These are phyloP conservation scores for Lepidochitona cinerea DNA, from an alignment of 2,888 invertebrate species.

Conservation along the genomic window DNA sequence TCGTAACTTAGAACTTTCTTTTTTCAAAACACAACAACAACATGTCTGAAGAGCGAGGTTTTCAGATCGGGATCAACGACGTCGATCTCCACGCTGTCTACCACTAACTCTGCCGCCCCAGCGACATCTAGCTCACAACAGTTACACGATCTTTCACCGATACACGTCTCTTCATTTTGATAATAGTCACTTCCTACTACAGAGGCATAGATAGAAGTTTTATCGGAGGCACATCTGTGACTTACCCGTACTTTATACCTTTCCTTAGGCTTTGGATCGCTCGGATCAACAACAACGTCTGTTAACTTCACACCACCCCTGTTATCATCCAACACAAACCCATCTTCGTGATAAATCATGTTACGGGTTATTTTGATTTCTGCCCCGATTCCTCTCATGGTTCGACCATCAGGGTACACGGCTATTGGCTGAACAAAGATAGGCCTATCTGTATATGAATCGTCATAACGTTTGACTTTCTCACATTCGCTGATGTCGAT, in stretches of 20 bases:
- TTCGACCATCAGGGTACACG: not conserved
- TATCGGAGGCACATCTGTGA: not conserved
- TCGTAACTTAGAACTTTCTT: no score
- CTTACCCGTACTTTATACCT: not conserved
- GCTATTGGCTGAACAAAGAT: not conserved
- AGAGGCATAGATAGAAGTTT: not conserved
- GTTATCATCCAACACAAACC: not conserved
- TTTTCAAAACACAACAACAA: not conserved
- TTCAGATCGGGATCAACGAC: not conserved
- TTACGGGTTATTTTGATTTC: not conserved
- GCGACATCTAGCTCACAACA: not conserved
- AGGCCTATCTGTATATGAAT: not conserved
- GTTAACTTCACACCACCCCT: not conserved
- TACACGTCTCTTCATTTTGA: not conserved
- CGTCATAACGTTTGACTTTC: not conserved
- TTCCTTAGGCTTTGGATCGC: not conserved
- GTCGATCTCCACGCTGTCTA: not conserved
- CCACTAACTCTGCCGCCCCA: not conserved
- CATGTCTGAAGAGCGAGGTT: not conserved
- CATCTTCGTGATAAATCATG: constrained; percentile 3
- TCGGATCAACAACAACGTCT: not conserved
- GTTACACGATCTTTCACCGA: not conserved
- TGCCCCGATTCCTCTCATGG: not conserved
- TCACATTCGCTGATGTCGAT: not conserved
- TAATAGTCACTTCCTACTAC: not conserved